Evolutionary conservation across 2,797 vertebrate genomes (phyloP).

Genomic region (Aeoliscus strigatus): DNA sequence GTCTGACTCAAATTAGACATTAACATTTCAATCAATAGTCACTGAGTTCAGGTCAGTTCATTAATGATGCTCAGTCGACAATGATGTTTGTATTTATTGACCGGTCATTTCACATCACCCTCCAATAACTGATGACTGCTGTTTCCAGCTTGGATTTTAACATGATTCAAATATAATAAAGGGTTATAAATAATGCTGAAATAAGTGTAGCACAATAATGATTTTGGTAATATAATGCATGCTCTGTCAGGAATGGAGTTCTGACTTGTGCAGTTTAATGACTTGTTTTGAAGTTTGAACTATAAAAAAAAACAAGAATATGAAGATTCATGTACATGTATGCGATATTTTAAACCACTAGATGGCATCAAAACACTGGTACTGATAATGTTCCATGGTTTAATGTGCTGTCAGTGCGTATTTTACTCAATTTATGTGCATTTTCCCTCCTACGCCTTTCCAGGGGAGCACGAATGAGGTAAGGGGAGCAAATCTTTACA

Average conservation of each 20-base stretch:
- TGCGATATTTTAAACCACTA: constrained; percentile 26
- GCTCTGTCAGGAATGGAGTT: too few species aligned
- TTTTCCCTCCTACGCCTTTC: constrained; percentile 60
- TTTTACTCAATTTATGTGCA: constrained; percentile 23
- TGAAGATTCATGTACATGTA: too few species aligned
- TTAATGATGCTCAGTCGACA: constrained; percentile 4
- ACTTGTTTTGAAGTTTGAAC: too few species aligned
- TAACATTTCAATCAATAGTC: constrained; percentile 1
- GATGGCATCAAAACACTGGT: constrained; percentile 24
- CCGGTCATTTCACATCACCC: too few species aligned
- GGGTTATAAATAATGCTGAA: too few species aligned
- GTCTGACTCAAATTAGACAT: neutral
- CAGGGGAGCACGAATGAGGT: constrained; percentile 99
- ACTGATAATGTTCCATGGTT: accelerated
- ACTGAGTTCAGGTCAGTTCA: neutral
- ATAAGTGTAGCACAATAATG: too few species aligned
- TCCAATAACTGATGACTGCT: too few species aligned
- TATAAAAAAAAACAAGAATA: too few species aligned
- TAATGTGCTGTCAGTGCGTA: neutral
- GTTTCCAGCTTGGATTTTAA: neutral
- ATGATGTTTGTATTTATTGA: too few species aligned
- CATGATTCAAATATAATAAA: too few species aligned
- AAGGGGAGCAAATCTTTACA: constrained; percentile 49
- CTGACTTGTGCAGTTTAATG: too few species aligned
- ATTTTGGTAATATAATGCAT: too few species aligned